A percentile compares a stretch with the other conserved stretches of the same genome.
Conservation (phyloP, 2,113 vertebrate genomes). For the Harpagus bidentatus region DNA sequence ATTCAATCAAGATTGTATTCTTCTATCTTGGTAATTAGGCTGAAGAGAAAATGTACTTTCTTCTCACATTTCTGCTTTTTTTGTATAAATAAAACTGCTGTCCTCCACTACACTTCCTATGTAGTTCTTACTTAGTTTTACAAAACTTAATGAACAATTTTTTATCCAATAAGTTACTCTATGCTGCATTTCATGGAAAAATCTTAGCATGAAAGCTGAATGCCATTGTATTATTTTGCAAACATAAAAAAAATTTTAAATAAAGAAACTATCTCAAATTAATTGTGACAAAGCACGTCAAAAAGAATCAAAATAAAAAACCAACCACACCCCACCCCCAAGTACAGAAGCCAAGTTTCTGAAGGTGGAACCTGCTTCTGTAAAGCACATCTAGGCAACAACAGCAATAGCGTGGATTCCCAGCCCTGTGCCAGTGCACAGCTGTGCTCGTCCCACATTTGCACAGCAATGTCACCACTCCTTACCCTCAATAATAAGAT, state of each 20-base stretch:
- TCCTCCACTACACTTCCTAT: not conserved
- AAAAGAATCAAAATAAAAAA: not conserved
- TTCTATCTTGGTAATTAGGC: not conserved
- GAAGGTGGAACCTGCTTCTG: not conserved
- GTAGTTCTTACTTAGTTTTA: not conserved
- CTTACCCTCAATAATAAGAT: not conserved
- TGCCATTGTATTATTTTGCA: not conserved
- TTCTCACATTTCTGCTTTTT: not conserved
- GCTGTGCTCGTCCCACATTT: not conserved
- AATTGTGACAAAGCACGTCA: not conserved
- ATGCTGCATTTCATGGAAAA: not conserved
- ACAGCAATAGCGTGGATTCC: not conserved
- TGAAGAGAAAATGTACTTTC: not conserved
- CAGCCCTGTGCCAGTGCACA: not conserved
- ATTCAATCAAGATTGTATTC: conserved; percentile 48
- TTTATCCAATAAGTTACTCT: not conserved
- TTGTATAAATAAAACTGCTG: not conserved
- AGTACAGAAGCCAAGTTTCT: not conserved
- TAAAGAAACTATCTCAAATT: not conserved
- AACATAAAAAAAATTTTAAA: not conserved
- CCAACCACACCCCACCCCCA: rapidly evolving
- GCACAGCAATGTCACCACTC: not conserved
- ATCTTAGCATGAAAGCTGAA: not conserved
- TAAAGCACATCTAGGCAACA: not conserved
- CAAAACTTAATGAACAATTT: not conserved